Percentiles rank a stretch among this genome's conserved stretches.
Conservation (phyloP, 1,140 invertebrate genomes). For the Drosophila virilis region DNA sequence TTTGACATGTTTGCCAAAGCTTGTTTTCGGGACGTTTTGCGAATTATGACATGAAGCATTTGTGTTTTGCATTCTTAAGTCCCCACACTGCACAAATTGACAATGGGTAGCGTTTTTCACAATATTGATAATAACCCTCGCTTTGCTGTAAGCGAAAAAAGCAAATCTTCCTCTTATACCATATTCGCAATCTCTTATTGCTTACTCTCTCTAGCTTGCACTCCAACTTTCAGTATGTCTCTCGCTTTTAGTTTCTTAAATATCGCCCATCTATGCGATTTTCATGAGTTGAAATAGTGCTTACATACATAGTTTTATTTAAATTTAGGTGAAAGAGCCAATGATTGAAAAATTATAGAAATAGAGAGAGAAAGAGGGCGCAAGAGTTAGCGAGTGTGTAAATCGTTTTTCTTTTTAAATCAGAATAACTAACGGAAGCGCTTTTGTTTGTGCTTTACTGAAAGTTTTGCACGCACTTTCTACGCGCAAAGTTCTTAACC, state of each 20-base stretch:
- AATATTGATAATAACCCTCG: background rate
- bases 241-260: background rate
- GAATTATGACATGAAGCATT: background rate
- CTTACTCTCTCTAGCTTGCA: too few species aligned
- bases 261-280: background rate
- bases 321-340: too few species aligned
- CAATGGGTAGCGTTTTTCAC: background rate
- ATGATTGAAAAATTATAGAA: background rate
- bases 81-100: background rate
- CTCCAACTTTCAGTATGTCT: background rate
- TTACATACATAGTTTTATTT: too few species aligned
- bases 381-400: background rate
- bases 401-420: background rate
- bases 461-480: conserved; percentile 38
- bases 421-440: conserved; percentile 1
- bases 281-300: background rate
- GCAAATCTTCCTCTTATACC: too few species aligned
- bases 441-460: background rate
- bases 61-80: background rate
- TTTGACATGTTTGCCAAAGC: conserved; percentile 5
- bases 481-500: conserved; percentile 35
- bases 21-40: background rate
- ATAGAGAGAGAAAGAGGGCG: background rate
- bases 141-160: background rate
- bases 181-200: too few species aligned